Base-by-base conservation (phyloP, 2,888 invertebrate genomes). In the Mactromeris polynyma region DNA sequence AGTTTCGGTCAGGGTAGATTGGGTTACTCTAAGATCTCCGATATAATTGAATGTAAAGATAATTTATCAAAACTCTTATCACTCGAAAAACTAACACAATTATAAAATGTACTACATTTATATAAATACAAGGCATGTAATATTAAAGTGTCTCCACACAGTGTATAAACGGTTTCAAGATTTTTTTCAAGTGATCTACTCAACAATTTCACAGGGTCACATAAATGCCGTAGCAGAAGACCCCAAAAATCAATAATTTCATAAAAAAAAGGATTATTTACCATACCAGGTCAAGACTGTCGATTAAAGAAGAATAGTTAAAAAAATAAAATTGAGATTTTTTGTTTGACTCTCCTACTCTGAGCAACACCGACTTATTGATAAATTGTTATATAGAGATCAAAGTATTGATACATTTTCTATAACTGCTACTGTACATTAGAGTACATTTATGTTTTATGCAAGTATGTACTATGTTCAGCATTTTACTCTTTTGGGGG, bases 31-130 rank as follows among this genome's bases (percentile, higher is more conserved):
- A 79, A 77, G 54, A 84, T 84, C 54, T 26, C 6, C 17, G 84
- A 84, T 84, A 84, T 26, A 78, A 84, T 84, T 84, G 54, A 42
- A 84, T 21, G 31, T 36, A 21, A 17, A 78, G 84, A 78, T 84
- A 78, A 78, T 84, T 78, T 77, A 84, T 84, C 77, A 78, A 26
- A 78, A 46, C 79, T 79, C 73, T 73, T 73, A 73, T 73, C 73
- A 73, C 36, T 36, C 33, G 26, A 19, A 73, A 73, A 73, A 73
- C 14, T 73, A 73, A 26, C 17, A 73, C 19, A 33, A 69, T n/a
- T 69, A 73, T n/a, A n/a, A n/a, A n/a, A n/a, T n/a, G 58, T 36
- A 17, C 26, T 36, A 33, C 19, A 19, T 73, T 73, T 33, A 19
- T 73, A 73, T 26, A 33, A 33, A 36, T 19, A 58, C 17, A 19